A percentile compares a stretch with the other conserved stretches of the same genome.
phyloP scores from a whole-genome alignment of 2,888 invertebrate genomes.

The Norana najaformis region DNA sequence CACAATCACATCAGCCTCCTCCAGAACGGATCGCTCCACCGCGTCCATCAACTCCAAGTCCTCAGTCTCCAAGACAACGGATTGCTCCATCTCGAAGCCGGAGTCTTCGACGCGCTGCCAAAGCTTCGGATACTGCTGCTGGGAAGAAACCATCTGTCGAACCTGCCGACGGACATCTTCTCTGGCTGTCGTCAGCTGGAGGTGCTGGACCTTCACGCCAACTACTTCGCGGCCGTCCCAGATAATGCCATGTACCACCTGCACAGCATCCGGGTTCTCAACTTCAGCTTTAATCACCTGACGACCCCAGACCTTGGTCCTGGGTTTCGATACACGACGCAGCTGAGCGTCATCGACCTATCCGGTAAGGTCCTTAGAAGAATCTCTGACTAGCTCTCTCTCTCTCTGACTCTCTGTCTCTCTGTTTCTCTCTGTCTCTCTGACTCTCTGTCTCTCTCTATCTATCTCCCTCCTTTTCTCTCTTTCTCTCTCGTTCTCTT shows the following conservation, averaged over 20 bases:
- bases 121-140: constrained; percentile 35
- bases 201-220: constrained; percentile 48
- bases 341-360: constrained; percentile 48
- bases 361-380: constrained; percentile 38
- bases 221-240: constrained; percentile 45
- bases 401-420: no score
- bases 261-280: constrained; percentile 44
- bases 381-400: no score
- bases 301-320: constrained; percentile 44
- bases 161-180: constrained; percentile 47
- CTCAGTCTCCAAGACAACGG: constrained; percentile 40
- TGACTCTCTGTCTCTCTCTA: background rate
- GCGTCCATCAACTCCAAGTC: constrained; percentile 30
- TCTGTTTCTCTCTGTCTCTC: background rate
- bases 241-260: constrained; percentile 44
- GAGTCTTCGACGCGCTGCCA: constrained; percentile 35
- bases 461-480: background rate
- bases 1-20: constrained; percentile 38
- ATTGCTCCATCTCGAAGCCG: constrained; percentile 37
- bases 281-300: constrained; percentile 48
- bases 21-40: constrained; percentile 36
- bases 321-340: constrained; percentile 48
- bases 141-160: constrained; percentile 45
- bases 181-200: constrained; percentile 43
- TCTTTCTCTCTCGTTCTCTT: background rate